Evolutionary conservation across 2,888 invertebrate species (phyloP).

Genomic region (Tipula vernalis): DNA sequence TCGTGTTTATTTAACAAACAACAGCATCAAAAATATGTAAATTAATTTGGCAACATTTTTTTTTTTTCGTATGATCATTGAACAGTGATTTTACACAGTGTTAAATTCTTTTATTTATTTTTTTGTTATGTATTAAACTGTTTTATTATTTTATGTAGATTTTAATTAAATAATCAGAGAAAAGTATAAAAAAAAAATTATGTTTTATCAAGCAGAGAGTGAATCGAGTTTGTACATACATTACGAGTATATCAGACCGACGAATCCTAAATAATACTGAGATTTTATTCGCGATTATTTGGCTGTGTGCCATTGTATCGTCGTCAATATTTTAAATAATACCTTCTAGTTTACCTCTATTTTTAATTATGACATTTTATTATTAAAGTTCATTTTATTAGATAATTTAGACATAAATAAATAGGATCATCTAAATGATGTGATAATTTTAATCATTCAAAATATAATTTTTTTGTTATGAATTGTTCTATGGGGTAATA

Average conservation of each 20-base stretch:
- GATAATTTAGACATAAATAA: not conserved
- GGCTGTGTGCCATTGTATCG: not conserved
- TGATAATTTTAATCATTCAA: not conserved
- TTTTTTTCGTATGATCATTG: not conserved
- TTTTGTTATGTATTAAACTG: not conserved
- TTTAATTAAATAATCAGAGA: not conserved
- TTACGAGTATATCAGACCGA: not conserved
- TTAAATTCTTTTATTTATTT: not conserved
- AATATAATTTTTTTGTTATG: not conserved
- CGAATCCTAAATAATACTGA: not conserved
- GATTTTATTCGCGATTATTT: not conserved
- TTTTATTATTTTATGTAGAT: not conserved
- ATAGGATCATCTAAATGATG: not conserved
- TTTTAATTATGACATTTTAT: not conserved
- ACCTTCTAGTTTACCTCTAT: not conserved
- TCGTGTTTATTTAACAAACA: slow-evolving; percentile 8
- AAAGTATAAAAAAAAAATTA: not conserved
- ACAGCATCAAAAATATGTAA: not conserved
- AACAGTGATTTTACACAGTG: not conserved
- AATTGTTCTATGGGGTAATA: not conserved
- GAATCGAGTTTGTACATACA: not conserved
- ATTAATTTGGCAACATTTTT: not conserved
- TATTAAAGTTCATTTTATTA: not conserved
- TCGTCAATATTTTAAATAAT: not conserved
- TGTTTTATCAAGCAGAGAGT: not conserved